phyloP scores from a whole-genome alignment of 2,888 invertebrate species.

The Parnassius glacialis region DNA sequence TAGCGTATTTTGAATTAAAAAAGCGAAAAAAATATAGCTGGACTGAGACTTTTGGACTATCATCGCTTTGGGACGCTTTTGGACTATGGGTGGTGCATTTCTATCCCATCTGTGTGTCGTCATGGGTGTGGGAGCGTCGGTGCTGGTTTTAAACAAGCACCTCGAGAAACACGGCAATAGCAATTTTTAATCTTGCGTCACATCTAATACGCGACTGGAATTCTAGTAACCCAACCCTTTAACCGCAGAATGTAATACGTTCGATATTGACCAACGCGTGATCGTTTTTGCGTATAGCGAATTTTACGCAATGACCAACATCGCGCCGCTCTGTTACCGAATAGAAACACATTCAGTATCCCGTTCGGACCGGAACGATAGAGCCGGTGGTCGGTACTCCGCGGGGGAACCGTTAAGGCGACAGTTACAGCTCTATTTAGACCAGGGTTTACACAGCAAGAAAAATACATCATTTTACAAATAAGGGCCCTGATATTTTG shows the following conservation, averaged over 20 bases:
- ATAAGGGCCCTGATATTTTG: too few species aligned
- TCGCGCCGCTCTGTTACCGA: neutral
- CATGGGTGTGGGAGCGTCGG: too few species aligned
- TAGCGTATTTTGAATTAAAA: too few species aligned
- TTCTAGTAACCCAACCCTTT: slow-evolving; percentile 18
- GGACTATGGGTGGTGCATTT: too few species aligned
- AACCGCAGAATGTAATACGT: slow-evolving; percentile 25
- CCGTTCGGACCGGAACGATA: slow-evolving; percentile 15
- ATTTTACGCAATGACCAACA: slow-evolving; percentile 21
- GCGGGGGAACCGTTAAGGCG: slow-evolving; percentile 22
- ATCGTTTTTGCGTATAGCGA: slow-evolving; percentile 15
- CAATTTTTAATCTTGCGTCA: slow-evolving; percentile 1
- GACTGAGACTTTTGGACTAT: too few species aligned
- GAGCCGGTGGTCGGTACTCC: slow-evolving; percentile 12
- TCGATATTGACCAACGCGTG: slow-evolving; percentile 10
- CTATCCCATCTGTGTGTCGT: too few species aligned
- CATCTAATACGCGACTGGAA: slow-evolving; percentile 4
- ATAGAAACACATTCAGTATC: slow-evolving; percentile 7
- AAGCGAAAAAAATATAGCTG: too few species aligned
- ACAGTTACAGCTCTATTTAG: slow-evolving; percentile 18
- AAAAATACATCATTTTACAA: neutral
- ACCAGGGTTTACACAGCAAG: slow-evolving; percentile 6
- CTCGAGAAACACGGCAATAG: neutral
- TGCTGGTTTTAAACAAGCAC: too few species aligned
- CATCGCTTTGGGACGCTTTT: too few species aligned